These are phyloP conservation scores for Amblyjoppa proteus DNA, from an alignment of 2,888 invertebrate genomes.

Conservation along the genomic window DNA sequence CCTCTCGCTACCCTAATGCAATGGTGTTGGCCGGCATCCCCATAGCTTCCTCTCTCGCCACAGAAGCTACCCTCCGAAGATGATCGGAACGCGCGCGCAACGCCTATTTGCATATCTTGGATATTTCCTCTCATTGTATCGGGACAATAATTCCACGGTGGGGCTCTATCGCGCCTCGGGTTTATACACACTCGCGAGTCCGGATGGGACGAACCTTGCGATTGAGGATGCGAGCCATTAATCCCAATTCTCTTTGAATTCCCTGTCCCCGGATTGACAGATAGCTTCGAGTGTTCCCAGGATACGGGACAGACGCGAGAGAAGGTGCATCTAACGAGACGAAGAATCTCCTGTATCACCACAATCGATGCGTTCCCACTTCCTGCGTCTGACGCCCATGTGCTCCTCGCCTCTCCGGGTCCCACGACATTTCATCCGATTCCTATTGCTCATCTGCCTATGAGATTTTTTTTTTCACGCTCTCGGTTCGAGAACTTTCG, in stretches of 20 bases:
- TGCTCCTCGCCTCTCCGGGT: slow-evolving; percentile 27
- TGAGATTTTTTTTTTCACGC: slow-evolving; percentile 7
- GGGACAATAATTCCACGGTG: slow-evolving; percentile 79
- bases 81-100: slow-evolving; percentile 81
- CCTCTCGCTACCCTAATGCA: slow-evolving; percentile 65
- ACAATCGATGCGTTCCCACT: slow-evolving; percentile 55
- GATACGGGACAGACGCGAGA: slow-evolving; percentile 68
- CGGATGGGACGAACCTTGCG: slow-evolving; percentile 79
- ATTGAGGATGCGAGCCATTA: slow-evolving; percentile 83
- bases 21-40: slow-evolving; percentile 54
- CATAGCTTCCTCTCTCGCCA: slow-evolving; percentile 59
- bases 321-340: slow-evolving; percentile 55
- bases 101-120: slow-evolving; percentile 84
- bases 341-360: slow-evolving; percentile 40
- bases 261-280: slow-evolving; percentile 83
- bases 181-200: slow-evolving; percentile 70
- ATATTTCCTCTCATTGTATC: slow-evolving; percentile 85
- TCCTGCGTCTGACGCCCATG: slow-evolving; percentile 35
- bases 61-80: slow-evolving; percentile 79
- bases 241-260: slow-evolving; percentile 84
- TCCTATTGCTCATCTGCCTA: slow-evolving; percentile 26
- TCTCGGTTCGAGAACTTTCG: background rate
- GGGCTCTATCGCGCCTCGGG: slow-evolving; percentile 57
- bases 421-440: slow-evolving; percentile 41
- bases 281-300: slow-evolving; percentile 84